Evolutionary conservation across 2,797 vertebrate species (phyloP).

Genomic region (Pseudochromis fuscus): DNA sequence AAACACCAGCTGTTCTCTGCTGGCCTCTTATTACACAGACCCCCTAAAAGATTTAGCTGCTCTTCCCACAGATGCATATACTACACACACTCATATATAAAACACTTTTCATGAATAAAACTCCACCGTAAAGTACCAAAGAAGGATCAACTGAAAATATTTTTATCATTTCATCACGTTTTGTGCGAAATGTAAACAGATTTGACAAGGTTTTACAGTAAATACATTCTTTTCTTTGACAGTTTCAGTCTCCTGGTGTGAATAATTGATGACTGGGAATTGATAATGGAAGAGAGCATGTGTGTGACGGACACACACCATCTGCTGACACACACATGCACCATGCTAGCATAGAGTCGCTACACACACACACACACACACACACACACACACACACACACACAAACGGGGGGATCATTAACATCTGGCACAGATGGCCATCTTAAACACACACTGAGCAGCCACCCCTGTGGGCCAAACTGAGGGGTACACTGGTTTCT

Average conservation of each 20-base stretch:
- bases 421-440: constrained; percentile 80
- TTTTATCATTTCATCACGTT: background rate
- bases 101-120: background rate
- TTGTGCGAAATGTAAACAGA: background rate
- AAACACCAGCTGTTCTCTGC: constrained; percentile 77
- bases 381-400: constrained; percentile 40
- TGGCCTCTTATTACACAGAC: constrained; percentile 69
- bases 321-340: constrained; percentile 65
- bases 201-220: constrained; percentile 10
- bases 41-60: constrained; percentile 53
- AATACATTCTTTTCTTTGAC: background rate
- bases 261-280: constrained; percentile 74
- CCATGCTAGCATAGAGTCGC: constrained; percentile 19
- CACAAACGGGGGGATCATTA: constrained; percentile 60
- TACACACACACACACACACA: too few relatives aligned
- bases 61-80: constrained; percentile 25
- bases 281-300: constrained; percentile 67
- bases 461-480: background rate
- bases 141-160: background rate
- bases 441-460: constrained; percentile 51
- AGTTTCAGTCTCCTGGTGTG: constrained; percentile 50
- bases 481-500: constrained; percentile 12
- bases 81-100: constrained; percentile 14
- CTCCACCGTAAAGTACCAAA: background rate
- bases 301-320: constrained; percentile 75